Evolutionary conservation across 2,888 invertebrate genomes (phyloP), one percentile per base, ranked within the genome.

Genomic region (Incurvaria masculella): DNA sequence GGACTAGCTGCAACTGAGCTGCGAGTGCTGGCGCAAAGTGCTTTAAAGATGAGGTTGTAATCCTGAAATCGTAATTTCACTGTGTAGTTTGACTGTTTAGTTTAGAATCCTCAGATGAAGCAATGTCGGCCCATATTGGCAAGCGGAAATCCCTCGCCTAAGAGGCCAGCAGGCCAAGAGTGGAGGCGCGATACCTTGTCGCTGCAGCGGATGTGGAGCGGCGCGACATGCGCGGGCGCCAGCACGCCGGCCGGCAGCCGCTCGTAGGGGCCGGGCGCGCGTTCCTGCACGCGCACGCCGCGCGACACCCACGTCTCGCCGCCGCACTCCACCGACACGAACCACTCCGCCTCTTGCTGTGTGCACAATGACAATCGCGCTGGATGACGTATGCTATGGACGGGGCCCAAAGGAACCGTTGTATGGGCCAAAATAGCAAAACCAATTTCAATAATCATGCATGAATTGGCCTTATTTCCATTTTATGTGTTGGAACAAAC

Each of bases 291-390:
- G 41, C 59, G 54, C 51, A 76, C 59, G 55, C 65, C 62, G 0
- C 61, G 56, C 51, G 73, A 72, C 42, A 76, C 72, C 51, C 68
- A 75, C 19, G 69, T 70, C 51, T 76, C 75, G 21, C 69, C 66
- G 0, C 66, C 69, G 48, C 65, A 44, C 51, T 74, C 73, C 54
- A 72, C 56, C 0, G 75, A 74, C 53, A 78, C 62, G 65, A 67
- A 74, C 23, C 23, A 23, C 5, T 10, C 23, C 23, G 23, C 5
- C 23, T 6, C 10, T 10, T 23, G 23, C 23, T n/a, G n/a, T n/a
- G n/a, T n/a, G n/a, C n/a, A n/a, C n/a, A n/a, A n/a, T n/a, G n/a
- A n/a, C n/a, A n/a, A n/a, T n/a, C n/a, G n/a, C n/a, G n/a, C n/a
- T n/a, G 64, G 75, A 76, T 11, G 74, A 69, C 56, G 67, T 69